Conservation (phyloP, 2,888 invertebrate genomes). For the Heliconius ethilla region DNA sequence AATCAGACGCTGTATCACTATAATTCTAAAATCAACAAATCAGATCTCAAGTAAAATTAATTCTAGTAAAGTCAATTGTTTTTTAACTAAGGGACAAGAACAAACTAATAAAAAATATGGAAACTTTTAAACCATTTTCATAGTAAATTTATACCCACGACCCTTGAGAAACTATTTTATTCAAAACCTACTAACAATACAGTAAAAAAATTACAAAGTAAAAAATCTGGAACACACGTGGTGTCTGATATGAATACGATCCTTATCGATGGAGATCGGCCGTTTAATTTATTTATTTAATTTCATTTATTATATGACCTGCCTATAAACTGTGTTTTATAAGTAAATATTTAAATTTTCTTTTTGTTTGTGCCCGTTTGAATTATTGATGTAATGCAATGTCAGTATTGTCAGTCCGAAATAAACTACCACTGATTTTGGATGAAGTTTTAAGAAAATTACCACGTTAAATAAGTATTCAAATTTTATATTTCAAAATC, state of each 20-base stretch:
- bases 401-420: not conserved
- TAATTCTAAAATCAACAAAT: too few species aligned
- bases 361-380: not conserved
- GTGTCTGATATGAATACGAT: not conserved
- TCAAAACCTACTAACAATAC: not conserved
- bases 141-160: not conserved
- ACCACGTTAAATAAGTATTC: too few species aligned
- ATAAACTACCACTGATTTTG: not conserved
- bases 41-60: too few species aligned
- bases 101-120: not conserved
- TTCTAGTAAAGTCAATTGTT: not conserved
- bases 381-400: not conserved
- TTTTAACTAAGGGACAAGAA: not conserved
- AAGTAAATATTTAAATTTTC: not conserved
- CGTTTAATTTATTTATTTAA: not conserved
- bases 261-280: not conserved
- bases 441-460: too few species aligned
- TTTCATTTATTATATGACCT: not conserved
- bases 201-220: not conserved
- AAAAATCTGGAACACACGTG: conserved; percentile 13
- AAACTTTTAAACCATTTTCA: too few species aligned
- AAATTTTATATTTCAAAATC: too few species aligned
- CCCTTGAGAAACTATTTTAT: not conserved
- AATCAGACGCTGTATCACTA: too few species aligned
- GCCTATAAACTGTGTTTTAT: not conserved